Evolutionary conservation across 2,888 invertebrate genomes (phyloP).

Genomic region (Nephrotoma flavescens): DNA sequence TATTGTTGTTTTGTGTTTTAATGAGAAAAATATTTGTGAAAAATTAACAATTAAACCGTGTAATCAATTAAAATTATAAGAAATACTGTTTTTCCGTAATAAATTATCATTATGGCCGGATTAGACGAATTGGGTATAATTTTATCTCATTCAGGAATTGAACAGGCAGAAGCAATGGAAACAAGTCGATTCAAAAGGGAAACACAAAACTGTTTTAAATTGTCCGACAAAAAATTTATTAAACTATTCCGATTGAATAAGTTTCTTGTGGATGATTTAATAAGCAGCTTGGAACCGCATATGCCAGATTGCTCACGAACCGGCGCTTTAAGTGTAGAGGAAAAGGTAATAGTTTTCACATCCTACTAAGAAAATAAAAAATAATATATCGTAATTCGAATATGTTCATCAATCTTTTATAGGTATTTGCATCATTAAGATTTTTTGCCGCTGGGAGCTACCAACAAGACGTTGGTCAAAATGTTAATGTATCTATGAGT

Average conservation of each 20-base stretch:
- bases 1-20: no score
- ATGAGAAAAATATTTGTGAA: no score
- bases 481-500: neutral
- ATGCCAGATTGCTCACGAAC: neutral
- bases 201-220: neutral
- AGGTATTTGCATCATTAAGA: no score
- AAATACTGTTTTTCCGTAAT: no score
- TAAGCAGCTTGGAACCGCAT: neutral
- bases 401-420: neutral
- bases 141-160: neutral
- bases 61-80: no score
- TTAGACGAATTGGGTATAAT: neutral
- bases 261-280: neutral
- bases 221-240: neutral
- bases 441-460: neutral
- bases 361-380: neutral
- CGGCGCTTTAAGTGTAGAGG: neutral
- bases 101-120: neutral
- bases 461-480: neutral
- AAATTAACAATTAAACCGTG: no score
- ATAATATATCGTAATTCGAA: neutral
- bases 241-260: neutral
- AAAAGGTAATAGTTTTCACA: neutral
- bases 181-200: neutral
- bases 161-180: neutral